Percentiles rank a stretch among this genome's conserved stretches.
phyloP scores from a whole-genome alignment of 2,113 vertebrate species.

The Ciconia maguari region DNA sequence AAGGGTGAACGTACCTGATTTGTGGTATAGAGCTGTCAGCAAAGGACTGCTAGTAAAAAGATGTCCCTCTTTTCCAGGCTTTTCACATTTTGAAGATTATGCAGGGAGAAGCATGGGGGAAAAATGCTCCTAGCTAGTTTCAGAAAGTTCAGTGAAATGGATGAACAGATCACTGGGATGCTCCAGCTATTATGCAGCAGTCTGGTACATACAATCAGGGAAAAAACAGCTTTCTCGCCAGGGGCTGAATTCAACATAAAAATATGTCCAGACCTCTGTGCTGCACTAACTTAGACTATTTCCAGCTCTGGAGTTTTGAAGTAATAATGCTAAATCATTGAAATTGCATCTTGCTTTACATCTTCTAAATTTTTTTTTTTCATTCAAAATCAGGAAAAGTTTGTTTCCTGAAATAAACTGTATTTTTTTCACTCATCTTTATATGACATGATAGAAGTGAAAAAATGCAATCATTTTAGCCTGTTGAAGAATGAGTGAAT shows the following conservation, averaged over 20 bases:
- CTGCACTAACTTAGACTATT: not conserved
- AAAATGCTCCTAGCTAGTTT: conserved; percentile 1
- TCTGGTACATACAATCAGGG: conserved; percentile 15
- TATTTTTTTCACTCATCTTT: not conserved
- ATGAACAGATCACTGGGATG: conserved; percentile 5
- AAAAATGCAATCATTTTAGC: not conserved
- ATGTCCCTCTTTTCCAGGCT: conserved; percentile 7
- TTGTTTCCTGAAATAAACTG: not conserved
- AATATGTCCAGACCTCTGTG: not conserved
- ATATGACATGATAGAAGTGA: not conserved
- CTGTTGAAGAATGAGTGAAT: not conserved
- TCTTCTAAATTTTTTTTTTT: not conserved
- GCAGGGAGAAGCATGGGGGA: not conserved
- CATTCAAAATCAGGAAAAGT: not conserved
- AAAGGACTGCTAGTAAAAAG: not conserved
- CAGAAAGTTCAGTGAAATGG: conserved; percentile 53
- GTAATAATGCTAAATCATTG: not conserved
- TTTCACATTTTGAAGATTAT: conserved; percentile 25
- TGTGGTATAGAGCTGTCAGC: not conserved
- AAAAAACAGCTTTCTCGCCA: conserved; percentile 42
- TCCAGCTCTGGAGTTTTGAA: not conserved
- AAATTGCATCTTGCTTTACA: not conserved
- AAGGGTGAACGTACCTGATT: not conserved
- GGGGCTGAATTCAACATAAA: conserved; percentile 4
- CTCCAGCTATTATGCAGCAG: not conserved